A percentile compares a stretch with the other conserved stretches of the same genome.
Evolutionary conservation across 2,888 invertebrate species (phyloP).

Genomic region (Eupithecia inturbata): DNA sequence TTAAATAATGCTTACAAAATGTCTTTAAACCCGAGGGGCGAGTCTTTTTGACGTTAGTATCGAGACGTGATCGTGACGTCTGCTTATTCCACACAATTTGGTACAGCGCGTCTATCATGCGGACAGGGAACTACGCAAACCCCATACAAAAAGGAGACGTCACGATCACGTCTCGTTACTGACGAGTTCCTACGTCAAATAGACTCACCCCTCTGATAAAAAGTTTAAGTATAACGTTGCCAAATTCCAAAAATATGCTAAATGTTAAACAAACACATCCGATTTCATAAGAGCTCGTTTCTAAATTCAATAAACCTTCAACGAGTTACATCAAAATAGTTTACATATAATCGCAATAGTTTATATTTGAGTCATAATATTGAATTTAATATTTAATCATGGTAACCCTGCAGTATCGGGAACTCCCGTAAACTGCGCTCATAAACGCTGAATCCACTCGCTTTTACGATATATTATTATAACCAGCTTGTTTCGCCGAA

Average conservation of each 20-base stretch:
- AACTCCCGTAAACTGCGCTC: constrained; percentile 67
- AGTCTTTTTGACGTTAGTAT: no score
- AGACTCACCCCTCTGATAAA: no score
- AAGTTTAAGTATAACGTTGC: background rate
- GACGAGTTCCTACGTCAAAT: no score
- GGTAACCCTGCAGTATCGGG: constrained; percentile 57
- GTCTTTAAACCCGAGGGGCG: background rate
- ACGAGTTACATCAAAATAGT: constrained; percentile 4
- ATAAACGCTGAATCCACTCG: constrained; percentile 75
- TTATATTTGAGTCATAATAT: constrained; percentile 9
- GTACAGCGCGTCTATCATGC: no score
- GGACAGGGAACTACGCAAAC: no score
- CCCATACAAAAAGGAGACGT: no score
- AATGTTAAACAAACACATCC: background rate
- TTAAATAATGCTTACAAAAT: no score
- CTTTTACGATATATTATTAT: constrained; percentile 55
- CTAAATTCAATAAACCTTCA: background rate
- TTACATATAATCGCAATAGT: constrained; percentile 3
- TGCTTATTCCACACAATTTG: no score
- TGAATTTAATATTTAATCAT: constrained; percentile 25
- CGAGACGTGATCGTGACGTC: no score
- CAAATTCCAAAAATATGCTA: background rate
- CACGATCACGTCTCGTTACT: no score
- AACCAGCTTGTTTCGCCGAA: constrained; percentile 22
- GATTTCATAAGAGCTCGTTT: background rate